Evolutionary conservation across 2,113 vertebrate genomes (phyloP), one percentile per base, ranked within the genome.

Genomic region (Gila orcuttii): DNA sequence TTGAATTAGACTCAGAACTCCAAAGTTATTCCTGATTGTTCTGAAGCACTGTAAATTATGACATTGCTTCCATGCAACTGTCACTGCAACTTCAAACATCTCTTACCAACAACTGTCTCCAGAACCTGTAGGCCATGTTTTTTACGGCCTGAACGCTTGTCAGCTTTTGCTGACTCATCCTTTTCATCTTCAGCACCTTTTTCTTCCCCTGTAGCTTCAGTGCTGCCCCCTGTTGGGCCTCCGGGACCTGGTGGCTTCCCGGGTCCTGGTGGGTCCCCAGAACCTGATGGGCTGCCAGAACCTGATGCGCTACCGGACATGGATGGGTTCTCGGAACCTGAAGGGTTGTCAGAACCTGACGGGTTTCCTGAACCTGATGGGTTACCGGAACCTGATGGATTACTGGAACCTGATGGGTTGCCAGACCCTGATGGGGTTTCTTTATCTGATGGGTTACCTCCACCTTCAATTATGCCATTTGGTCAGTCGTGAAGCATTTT

Each of bases 31-130:
- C 75, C 36, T 66, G 59, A 90, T 86, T 78, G 60, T 85, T 87
- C 28, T 36, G 88, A 87, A 93, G 90, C 81, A 89, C 86, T 90
- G 93, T 83, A 4, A 88, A 69, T 33, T 8, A 31, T 84, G 76
- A 86, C 55, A 60, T 88, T 86, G 84, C 76, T 87, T 93, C 75
- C 92, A 94, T 93, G 92, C 92, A 93, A 90, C 81, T 88, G 87
- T 87, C 87, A 90, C 76, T 85, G 81, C 73, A 90, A 68, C 50
- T n/a, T 85, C 79, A 42, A 60, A 80, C 75, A 87, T 92, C 62
- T 86, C 95, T 94, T 95, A 95, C 94, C 94, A 90, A 90, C 88
- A 87, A 92, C 88, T 85, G 76, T 89, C 85, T 94, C 90, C 84
- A 77, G 84, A 85, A 93, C 89, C 91, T 94, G 85, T 45, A 87